phyloP scores from a whole-genome alignment of 2,888 invertebrate genomes.

The Theretra japonica region DNA sequence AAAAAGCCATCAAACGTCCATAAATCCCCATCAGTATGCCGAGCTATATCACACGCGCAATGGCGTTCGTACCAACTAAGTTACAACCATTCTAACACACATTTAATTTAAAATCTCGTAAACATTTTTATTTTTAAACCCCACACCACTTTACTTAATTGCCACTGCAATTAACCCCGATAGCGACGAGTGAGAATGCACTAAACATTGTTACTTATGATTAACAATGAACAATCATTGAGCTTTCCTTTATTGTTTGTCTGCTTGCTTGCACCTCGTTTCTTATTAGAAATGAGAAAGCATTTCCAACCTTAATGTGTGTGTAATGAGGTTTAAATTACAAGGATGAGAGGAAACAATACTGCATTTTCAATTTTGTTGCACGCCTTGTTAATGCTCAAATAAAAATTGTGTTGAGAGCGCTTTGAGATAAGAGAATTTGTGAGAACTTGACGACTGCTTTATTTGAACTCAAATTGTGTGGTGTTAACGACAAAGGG shows the following conservation, averaged over 20 bases:
- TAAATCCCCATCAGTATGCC: too few relatives aligned
- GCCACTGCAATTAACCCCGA: constrained; percentile 65
- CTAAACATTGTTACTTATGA: constrained; percentile 47
- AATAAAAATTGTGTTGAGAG: not conserved
- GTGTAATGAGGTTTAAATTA: not conserved
- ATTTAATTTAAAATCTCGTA: constrained; percentile 38
- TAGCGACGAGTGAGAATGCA: constrained; percentile 52
- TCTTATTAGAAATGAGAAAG: not conserved
- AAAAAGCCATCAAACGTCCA: too few relatives aligned
- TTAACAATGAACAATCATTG: constrained; percentile 53
- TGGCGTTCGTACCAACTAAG: too few relatives aligned
- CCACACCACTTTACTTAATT: constrained; percentile 62
- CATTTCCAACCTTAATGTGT: not conserved
- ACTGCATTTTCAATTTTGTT: constrained; percentile 3
- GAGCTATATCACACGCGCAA: too few relatives aligned
- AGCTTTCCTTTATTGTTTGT: constrained; percentile 37
- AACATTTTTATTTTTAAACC: constrained; percentile 55
- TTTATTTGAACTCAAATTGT: too few relatives aligned
- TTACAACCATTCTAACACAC: not conserved
- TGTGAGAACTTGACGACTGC: not conserved
- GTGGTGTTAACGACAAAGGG: too few relatives aligned
- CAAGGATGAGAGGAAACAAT: not conserved
- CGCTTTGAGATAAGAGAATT: constrained; percentile 3
- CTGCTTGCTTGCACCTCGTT: constrained; percentile 23
- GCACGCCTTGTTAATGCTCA: constrained; percentile 6